These are phyloP conservation scores for Ennomos erosarius DNA, from an alignment of 2,888 invertebrate genomes.

Conservation along the genomic window DNA sequence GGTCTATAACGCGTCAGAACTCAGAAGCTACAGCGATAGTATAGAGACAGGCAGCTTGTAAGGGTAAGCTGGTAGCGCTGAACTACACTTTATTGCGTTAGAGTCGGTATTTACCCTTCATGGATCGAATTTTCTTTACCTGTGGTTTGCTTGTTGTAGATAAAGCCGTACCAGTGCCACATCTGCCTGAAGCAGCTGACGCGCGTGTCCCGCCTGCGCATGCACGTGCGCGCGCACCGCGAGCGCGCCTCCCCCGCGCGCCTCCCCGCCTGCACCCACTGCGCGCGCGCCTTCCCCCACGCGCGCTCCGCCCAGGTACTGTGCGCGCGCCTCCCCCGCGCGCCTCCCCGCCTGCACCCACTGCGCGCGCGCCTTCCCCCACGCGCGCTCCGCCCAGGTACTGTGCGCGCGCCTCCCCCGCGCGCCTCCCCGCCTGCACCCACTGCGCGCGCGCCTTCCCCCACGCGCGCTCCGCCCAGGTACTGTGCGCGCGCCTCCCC, in stretches of 20 bases:
- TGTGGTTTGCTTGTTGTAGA: too few species aligned
- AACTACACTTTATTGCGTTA: too few species aligned
- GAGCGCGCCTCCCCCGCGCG: slow-evolving; percentile 66
- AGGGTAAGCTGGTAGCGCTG: too few species aligned
- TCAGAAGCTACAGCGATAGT: too few species aligned
- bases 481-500: background rate
- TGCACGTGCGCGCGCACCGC: slow-evolving; percentile 81
- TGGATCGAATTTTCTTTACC: too few species aligned
- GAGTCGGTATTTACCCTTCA: too few species aligned
- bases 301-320: slow-evolving; percentile 23
- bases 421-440: background rate
- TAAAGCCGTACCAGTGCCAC: slow-evolving; percentile 84
- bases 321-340: slow-evolving; percentile 5
- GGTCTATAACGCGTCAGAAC: too few species aligned
- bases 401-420: slow-evolving; percentile 1
- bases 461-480: background rate
- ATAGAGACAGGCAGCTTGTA: too few species aligned
- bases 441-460: slow-evolving; percentile 2
- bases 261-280: slow-evolving; percentile 68
- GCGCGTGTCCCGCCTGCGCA: slow-evolving; percentile 78
- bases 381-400: background rate
- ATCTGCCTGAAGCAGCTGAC: slow-evolving; percentile 82
- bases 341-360: background rate
- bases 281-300: slow-evolving; percentile 38
- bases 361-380: background rate